Percentiles rank a stretch among this genome's conserved stretches.
Evolutionary conservation across 2,888 invertebrate species (phyloP).

Genomic region (Lepidocyrtinus sp.): DNA sequence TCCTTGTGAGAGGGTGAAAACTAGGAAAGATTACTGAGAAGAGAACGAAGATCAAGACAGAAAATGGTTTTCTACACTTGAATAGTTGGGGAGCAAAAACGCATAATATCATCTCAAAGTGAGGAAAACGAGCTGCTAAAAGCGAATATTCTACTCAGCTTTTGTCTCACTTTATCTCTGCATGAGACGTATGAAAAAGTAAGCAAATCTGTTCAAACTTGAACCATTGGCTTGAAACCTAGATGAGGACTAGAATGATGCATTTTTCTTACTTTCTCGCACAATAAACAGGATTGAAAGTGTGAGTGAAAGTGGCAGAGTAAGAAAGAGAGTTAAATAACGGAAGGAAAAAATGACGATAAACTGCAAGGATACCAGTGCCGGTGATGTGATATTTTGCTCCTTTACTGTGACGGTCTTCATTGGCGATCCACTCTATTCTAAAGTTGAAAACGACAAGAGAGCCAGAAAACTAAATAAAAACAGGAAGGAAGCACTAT

Average conservation of each 20-base stretch:
- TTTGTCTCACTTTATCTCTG: no score
- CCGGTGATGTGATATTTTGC: neutral
- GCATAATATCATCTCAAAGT: no score
- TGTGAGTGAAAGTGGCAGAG: slow-evolving; percentile 14
- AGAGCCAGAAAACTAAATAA: slow-evolving; percentile 21
- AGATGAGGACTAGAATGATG: neutral
- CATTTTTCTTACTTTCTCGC: neutral
- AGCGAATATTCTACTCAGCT: no score
- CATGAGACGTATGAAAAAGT: neutral
- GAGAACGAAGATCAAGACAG: slow-evolving; percentile 40
- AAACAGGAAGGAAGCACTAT: slow-evolving; percentile 43
- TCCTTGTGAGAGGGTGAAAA: slow-evolving; percentile 3
- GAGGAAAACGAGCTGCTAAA: no score
- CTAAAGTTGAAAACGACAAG: slow-evolving; percentile 18
- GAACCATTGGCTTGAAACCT: neutral
- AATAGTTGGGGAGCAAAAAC: slow-evolving; percentile 44
- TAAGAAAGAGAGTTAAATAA: slow-evolving; percentile 15
- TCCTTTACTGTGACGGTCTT: neutral
- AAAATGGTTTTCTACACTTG: slow-evolving; percentile 50
- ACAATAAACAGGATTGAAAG: neutral
- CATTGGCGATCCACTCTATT: neutral
- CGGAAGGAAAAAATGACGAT: neutral
- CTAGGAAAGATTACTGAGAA: neutral
- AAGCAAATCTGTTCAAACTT: neutral
- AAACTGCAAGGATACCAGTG: neutral